Evolutionary conservation across 92 coral and sea anemone genomes (phyloP).

Genomic region (Metridium senile): DNA sequence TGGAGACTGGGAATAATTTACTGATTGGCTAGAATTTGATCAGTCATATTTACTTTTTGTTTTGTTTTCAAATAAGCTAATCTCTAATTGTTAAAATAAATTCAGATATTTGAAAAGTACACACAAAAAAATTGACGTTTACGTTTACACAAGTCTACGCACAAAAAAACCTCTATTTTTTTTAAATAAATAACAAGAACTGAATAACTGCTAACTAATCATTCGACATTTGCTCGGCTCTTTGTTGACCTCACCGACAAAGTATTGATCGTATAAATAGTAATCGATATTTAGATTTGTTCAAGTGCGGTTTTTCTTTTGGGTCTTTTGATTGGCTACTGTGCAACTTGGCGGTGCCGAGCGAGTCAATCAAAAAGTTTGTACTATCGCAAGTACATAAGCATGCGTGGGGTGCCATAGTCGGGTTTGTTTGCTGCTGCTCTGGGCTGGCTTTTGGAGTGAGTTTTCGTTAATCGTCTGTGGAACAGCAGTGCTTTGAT

Average conservation of each 20-base stretch:
- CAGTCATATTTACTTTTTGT: not conserved
- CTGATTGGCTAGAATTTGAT: conserved; percentile 17
- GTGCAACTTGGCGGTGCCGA: conserved; percentile 6
- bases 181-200: too few species aligned
- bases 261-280: not conserved
- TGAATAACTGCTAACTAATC: not conserved
- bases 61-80: not conserved
- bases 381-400: conserved; percentile 33
- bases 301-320: conserved; percentile 27
- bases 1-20: conserved; percentile 1
- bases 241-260: conserved; percentile 8
- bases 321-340: conserved; percentile 43
- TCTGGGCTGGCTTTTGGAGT: conserved; percentile 50
- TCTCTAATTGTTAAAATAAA: too few species aligned
- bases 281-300: conserved; percentile 1
- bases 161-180: not conserved
- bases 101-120: not conserved
- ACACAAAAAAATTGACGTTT: too few species aligned
- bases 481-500: conserved; percentile 19
- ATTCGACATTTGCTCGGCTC: not conserved
- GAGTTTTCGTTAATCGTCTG: conserved; percentile 22
- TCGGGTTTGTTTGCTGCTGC: conserved; percentile 67
- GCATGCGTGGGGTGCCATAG: conserved; percentile 63
- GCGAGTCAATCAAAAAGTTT: conserved; percentile 45
- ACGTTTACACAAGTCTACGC: too few species aligned